Percentiles rank a stretch among this genome's conserved stretches.
These are phyloP conservation scores for Acrobeloides nanus DNA, from an alignment of 2,888 invertebrate species.

Conservation along the genomic window DNA sequence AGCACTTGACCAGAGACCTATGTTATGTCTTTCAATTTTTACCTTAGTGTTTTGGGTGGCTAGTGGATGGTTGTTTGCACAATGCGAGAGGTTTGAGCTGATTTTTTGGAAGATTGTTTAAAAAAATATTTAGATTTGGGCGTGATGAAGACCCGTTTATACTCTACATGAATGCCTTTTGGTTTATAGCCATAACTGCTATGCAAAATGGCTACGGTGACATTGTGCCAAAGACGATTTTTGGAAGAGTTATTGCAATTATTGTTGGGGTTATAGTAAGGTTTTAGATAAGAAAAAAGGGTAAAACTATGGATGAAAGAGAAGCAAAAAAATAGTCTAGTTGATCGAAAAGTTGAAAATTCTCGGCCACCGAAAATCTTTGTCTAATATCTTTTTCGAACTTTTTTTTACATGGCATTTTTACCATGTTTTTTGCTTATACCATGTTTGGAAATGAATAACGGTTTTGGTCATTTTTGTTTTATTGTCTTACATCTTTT, in stretches of 20 bases:
- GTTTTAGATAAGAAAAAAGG: not conserved
- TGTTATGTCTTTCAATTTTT: conserved; percentile 94
- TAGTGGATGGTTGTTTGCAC: conserved; percentile 90
- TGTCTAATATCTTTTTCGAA: too few relatives aligned
- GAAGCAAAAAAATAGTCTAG: too few relatives aligned
- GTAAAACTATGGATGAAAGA: not conserved
- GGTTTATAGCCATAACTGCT: conserved; percentile 47
- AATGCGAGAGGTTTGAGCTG: conserved; percentile 13
- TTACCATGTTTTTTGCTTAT: too few relatives aligned
- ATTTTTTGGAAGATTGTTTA: not conserved
- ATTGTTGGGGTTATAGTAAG: conserved; percentile 98
- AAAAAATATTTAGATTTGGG: conserved; percentile 22
- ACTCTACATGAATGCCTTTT: conserved; percentile 49
- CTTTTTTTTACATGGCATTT: too few relatives aligned
- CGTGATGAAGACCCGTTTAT: conserved; percentile 37
- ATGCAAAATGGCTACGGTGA: conserved; percentile 90
- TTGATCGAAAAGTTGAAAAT: too few relatives aligned
- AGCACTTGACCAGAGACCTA: conserved; percentile 88
- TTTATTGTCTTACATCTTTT: too few relatives aligned
- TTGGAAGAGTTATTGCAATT: conserved; percentile 96
- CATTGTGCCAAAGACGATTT: conserved; percentile 95
- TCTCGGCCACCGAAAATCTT: too few relatives aligned
- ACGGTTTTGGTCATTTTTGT: too few relatives aligned
- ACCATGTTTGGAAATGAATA: too few relatives aligned
- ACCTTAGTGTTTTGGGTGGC: conserved; percentile 99